Percentiles rank a stretch among this genome's conserved stretches.
phyloP scores from a whole-genome alignment of 2,888 invertebrate genomes.

The Schizaphis graminum region DNA sequence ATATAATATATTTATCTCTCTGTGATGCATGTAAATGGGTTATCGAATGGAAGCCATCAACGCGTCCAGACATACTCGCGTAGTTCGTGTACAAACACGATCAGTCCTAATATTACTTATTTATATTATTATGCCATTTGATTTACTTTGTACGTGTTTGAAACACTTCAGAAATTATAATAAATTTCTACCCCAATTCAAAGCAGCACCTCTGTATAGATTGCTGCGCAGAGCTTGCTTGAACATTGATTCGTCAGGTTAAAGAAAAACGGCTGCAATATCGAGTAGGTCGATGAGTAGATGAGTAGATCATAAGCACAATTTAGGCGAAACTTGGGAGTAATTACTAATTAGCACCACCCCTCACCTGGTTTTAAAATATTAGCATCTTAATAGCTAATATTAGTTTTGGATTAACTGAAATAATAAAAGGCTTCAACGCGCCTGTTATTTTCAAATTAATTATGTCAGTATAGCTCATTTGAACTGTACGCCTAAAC shows the following conservation, averaged over 20 bases:
- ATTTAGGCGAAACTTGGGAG: too few relatives aligned
- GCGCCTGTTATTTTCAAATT: not conserved
- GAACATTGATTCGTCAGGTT: too few relatives aligned
- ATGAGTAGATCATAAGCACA: too few relatives aligned
- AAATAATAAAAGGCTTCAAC: not conserved
- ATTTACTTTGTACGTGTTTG: not conserved
- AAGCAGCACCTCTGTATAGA: too few relatives aligned
- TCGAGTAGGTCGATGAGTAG: too few relatives aligned
- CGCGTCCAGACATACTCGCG: not conserved
- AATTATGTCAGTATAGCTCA: too few relatives aligned
- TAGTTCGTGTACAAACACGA: not conserved
- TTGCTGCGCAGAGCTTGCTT: too few relatives aligned
- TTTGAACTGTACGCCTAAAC: not conserved
- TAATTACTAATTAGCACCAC: too few relatives aligned
- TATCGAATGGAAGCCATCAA: slow-evolving; percentile 9
- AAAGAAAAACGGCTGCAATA: too few relatives aligned
- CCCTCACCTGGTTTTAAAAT: too few relatives aligned
- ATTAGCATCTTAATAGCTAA: too few relatives aligned
- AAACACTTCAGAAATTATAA: not conserved
- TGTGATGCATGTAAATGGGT: not conserved
- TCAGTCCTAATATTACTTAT: not conserved
- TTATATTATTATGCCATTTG: not conserved
- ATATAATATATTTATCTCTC: not conserved
- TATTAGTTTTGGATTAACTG: not conserved
- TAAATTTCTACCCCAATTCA: too few relatives aligned